Conservation (phyloP, 64 coral and sea anemone species). For the Trachythela sp. region DNA sequence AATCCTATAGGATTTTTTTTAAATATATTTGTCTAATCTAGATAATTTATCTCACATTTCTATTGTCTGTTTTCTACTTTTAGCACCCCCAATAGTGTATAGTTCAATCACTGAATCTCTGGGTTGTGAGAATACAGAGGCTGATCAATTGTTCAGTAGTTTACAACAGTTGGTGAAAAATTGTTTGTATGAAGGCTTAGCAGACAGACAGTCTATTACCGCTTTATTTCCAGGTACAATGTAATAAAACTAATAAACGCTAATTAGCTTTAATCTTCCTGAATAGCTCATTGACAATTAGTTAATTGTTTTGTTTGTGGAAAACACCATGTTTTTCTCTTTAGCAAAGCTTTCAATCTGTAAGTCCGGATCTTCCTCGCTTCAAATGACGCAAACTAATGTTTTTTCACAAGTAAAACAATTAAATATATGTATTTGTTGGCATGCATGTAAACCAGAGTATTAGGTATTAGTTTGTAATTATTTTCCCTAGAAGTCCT, state of each 20-base stretch:
- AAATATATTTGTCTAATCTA: too few relatives aligned
- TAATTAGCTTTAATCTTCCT: background rate
- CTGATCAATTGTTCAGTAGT: constrained; percentile 43
- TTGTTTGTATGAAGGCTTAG: constrained; percentile 63
- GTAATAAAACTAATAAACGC: background rate
- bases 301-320: background rate
- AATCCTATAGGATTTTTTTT: too few relatives aligned
- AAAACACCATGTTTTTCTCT: too few relatives aligned
- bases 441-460: too few relatives aligned
- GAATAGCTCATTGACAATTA: background rate
- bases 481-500: too few relatives aligned
- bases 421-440: too few relatives aligned
- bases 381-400: too few relatives aligned
- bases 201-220: constrained; percentile 66
- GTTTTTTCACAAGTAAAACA: too few relatives aligned
- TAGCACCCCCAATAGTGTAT: background rate
- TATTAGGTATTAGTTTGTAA: too few relatives aligned
- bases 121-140: constrained; percentile 56
- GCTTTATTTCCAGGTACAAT: constrained; percentile 79
- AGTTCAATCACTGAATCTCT: constrained; percentile 35
- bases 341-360: too few relatives aligned
- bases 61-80: background rate
- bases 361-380: too few relatives aligned
- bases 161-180: background rate
- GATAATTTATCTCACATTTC: too few relatives aligned